Percentiles rank a stretch among this genome's conserved stretches.
phyloP scores from a whole-genome alignment of 1,140 invertebrate genomes.

The Drosophila insularis region DNA sequence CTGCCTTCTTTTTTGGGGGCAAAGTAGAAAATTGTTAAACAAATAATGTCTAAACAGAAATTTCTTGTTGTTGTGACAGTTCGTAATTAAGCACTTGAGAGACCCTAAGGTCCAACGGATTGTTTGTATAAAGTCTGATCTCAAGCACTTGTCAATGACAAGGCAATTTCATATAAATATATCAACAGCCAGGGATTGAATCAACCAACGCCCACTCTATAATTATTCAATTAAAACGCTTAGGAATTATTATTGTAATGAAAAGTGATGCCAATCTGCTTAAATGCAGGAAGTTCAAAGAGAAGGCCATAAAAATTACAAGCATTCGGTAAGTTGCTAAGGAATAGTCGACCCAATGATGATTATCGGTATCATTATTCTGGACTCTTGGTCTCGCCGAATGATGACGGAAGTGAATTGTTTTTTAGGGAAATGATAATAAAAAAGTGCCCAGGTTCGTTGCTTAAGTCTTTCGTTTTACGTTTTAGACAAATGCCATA shows the following conservation, averaged over 20 bases:
- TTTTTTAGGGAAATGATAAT: constrained; percentile 14
- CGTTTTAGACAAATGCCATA: constrained; percentile 67
- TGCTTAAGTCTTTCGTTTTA: constrained; percentile 64
- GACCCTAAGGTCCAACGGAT: constrained; percentile 49
- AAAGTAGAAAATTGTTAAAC: constrained; percentile 64
- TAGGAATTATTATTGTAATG: constrained; percentile 72
- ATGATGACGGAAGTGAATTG: constrained; percentile 64
- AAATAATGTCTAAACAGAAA: constrained; percentile 63
- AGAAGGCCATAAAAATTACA: constrained; percentile 54
- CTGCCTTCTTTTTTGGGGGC: constrained; percentile 25
- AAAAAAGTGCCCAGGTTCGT: constrained; percentile 51
- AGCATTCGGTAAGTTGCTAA: constrained; percentile 52
- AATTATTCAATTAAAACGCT: constrained; percentile 80
- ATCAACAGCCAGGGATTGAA: constrained; percentile 2
- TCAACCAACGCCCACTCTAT: constrained; percentile 60
- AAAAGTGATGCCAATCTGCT: constrained; percentile 67
- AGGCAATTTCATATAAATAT: constrained; percentile 29
- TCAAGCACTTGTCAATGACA: constrained; percentile 66
- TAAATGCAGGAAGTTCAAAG: constrained; percentile 60
- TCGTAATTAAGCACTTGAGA: constrained; percentile 23
- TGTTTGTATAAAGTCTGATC: constrained; percentile 65
- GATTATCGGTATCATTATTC: constrained; percentile 43
- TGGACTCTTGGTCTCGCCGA: no score
- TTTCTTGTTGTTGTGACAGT: constrained; percentile 33
- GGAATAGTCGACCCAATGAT: constrained; percentile 3